Percentiles rank a stretch among this genome's conserved stretches.
Evolutionary conservation across 2,888 invertebrate species (phyloP).

Genomic region (Ypsolopha scabrella): DNA sequence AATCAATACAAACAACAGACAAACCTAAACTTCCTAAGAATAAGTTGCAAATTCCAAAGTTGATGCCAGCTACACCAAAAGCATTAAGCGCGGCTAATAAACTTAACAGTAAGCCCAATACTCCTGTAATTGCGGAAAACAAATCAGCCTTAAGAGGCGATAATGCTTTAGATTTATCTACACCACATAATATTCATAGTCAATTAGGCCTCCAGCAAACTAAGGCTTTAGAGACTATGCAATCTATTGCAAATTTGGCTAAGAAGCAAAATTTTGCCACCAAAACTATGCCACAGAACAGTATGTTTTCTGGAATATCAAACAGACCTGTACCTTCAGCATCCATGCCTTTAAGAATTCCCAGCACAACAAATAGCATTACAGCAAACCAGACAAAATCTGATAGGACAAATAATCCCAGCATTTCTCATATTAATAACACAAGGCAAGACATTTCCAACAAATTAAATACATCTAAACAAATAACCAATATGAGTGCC

Average conservation of each 20-base stretch:
- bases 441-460: conserved; percentile 33
- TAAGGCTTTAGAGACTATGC: conserved; percentile 64
- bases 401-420: conserved; percentile 31
- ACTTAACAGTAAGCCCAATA: conserved; percentile 27
- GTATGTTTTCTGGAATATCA: conserved; percentile 35
- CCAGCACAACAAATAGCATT: conserved; percentile 27
- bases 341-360: conserved; percentile 39
- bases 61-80: conserved; percentile 55
- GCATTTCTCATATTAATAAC: conserved; percentile 24
- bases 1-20: conserved; percentile 51
- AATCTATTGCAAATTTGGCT: conserved; percentile 62
- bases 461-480: conserved; percentile 34
- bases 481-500: conserved; percentile 25
- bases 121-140: conserved; percentile 26
- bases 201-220: conserved; percentile 52
- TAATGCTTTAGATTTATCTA: conserved; percentile 59
- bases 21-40: conserved; percentile 54
- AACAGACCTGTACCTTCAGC: conserved; percentile 32
- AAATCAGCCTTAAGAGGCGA: conserved; percentile 28
- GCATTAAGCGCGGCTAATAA: conserved; percentile 46
- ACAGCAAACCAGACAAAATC: conserved; percentile 37
- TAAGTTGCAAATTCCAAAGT: conserved; percentile 58
- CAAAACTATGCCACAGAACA: conserved; percentile 39
- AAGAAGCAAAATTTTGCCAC: conserved; percentile 55
- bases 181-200: conserved; percentile 52